These are phyloP conservation scores for Bubo blakistoni DNA, from an alignment of 2,113 vertebrate species.

Conservation along the genomic window DNA sequence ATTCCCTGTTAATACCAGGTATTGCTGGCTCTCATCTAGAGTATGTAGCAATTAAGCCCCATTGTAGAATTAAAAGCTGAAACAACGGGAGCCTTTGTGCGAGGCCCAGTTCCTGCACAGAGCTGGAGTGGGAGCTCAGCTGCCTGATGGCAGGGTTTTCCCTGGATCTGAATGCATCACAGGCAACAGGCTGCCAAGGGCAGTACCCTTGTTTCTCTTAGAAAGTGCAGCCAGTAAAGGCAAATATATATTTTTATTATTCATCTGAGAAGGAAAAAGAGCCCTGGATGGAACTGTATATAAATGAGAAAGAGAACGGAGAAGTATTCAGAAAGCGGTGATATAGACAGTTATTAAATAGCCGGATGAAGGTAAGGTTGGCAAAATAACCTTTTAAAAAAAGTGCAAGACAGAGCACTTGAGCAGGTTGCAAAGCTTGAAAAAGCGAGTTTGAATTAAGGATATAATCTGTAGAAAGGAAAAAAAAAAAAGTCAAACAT, in stretches of 20 bases:
- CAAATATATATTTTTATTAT: not conserved
- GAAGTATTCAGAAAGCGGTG: not conserved
- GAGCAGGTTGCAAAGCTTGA: not conserved
- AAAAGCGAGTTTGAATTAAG: not conserved
- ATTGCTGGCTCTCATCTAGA: not conserved
- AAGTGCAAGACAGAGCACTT: not conserved
- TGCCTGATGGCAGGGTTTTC: not conserved
- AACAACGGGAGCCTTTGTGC: not conserved
- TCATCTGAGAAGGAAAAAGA: not conserved
- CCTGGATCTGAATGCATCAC: not conserved
- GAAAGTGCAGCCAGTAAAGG: not conserved
- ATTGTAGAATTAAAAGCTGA: not conserved
- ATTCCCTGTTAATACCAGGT: not conserved
- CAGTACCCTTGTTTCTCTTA: not conserved
- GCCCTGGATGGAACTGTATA: not conserved
- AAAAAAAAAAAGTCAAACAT: not conserved
- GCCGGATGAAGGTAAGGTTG: not conserved
- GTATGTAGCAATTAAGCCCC: not conserved
- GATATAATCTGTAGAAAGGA: not conserved
- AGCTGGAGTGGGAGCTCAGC: not conserved
- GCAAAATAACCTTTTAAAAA: not conserved
- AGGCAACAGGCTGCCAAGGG: accelerated
- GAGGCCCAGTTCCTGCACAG: not conserved
- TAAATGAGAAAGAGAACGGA: not conserved
- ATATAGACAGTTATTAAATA: not conserved